A percentile compares a stretch with the other conserved stretches of the same genome.
Evolutionary conservation across 2,113 vertebrate species (phyloP).

Genomic region (Crocuta crocuta): DNA sequence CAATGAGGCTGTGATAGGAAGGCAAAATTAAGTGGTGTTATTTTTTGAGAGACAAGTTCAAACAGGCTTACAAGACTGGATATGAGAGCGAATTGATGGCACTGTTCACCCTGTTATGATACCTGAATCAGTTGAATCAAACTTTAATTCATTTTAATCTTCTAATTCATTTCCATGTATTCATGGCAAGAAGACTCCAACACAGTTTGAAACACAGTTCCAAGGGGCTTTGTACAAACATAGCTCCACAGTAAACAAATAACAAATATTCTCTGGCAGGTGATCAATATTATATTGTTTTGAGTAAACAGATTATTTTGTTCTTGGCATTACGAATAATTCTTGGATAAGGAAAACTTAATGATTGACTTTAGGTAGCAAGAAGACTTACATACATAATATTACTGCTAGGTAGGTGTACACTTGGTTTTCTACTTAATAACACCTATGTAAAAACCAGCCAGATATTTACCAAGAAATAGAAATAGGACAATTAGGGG

Average conservation of each 20-base stretch:
- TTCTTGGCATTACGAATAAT: neutral
- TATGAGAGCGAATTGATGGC: slow-evolving; percentile 8
- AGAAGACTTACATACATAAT: neutral
- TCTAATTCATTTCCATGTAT: neutral
- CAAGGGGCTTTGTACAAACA: neutral
- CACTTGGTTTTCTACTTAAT: neutral
- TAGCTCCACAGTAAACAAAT: neutral
- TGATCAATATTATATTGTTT: neutral
- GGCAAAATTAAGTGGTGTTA: slow-evolving; percentile 25
- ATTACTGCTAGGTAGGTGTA: neutral
- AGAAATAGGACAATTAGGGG: neutral
- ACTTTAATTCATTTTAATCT: no score
- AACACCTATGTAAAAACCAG: neutral
- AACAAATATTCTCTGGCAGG: neutral
- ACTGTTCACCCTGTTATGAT: neutral
- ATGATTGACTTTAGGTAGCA: neutral
- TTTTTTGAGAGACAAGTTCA: slow-evolving; percentile 34
- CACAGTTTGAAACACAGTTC: neutral
- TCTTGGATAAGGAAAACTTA: neutral
- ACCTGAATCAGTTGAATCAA: neutral
- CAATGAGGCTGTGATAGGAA: slow-evolving; percentile 12
- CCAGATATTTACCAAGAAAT: neutral
- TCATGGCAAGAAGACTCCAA: neutral
- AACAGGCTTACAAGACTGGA: neutral
- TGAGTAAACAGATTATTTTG: neutral